Conservation (phyloP, 2,113 vertebrate genomes). For the Myocastor coypus region DNA sequence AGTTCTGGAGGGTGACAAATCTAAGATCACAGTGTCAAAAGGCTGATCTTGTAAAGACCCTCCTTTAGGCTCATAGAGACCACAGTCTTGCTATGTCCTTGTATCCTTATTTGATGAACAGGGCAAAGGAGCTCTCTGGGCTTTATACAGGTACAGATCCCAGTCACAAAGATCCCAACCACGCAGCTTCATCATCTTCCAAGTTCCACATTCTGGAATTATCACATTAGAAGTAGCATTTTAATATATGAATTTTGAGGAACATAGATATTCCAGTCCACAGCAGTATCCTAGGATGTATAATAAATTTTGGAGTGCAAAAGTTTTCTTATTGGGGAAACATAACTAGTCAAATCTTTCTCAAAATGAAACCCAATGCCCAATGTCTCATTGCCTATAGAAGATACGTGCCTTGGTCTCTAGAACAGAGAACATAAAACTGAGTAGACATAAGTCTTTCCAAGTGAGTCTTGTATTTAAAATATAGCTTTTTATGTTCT, state of each 20-base stretch:
- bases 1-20: neutral
- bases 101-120: neutral
- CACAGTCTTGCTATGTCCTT: neutral
- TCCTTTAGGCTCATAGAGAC: neutral
- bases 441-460: neutral
- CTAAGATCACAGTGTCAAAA: neutral
- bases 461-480: neutral
- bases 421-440: neutral
- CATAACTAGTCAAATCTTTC: neutral
- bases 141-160: neutral
- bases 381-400: neutral
- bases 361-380: neutral
- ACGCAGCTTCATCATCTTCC: neutral
- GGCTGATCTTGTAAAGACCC: neutral
- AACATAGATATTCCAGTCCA: neutral
- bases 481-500: neutral
- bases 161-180: neutral
- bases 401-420: neutral
- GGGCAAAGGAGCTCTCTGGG: neutral
- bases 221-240: neutral
- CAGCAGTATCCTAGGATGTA: neutral
- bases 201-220: too few relatives aligned
- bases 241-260: neutral
- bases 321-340: neutral
- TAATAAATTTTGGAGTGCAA: constrained; percentile 25